Percentiles rank a stretch among this genome's conserved stretches.
phyloP scores from a whole-genome alignment of 1,140 invertebrate genomes.

The Zaprionus lachaisei region DNA sequence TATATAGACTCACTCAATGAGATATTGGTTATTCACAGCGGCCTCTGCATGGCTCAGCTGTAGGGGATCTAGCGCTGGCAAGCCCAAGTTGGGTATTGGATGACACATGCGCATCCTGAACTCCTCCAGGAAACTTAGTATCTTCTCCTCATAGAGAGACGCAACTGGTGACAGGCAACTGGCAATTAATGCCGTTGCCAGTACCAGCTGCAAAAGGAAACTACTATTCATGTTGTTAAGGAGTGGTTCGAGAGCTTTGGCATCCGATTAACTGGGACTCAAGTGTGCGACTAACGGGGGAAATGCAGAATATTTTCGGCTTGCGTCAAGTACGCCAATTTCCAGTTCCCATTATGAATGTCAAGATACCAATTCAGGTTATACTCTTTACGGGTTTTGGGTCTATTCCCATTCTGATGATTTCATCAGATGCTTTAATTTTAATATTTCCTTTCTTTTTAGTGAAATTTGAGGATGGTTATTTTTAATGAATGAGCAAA shows the following conservation, averaged over 20 bases:
- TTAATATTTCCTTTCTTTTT: background rate
- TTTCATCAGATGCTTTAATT: background rate
- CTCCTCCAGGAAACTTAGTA: conserved; percentile 60
- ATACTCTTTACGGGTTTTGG: conserved; percentile 3
- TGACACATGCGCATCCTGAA: conserved; percentile 75
- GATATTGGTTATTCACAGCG: conserved; percentile 65
- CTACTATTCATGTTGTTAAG: conserved; percentile 18
- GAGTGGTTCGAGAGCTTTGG: background rate
- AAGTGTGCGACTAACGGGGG: conserved; percentile 38
- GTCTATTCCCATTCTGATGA: background rate
- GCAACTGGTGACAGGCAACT: conserved; percentile 38
- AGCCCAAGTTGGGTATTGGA: conserved; percentile 72
- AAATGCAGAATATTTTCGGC: background rate
- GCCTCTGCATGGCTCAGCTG: conserved; percentile 42
- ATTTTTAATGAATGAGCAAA: no score
- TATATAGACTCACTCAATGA: conserved; percentile 64
- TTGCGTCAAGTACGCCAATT: conserved; percentile 58
- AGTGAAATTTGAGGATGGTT: background rate
- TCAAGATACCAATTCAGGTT: conserved; percentile 54
- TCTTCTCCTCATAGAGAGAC: conserved; percentile 48
- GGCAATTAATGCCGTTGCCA: conserved; percentile 46
- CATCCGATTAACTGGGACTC: conserved; percentile 28
- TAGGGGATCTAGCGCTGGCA: conserved; percentile 74
- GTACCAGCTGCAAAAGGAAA: conserved; percentile 24
- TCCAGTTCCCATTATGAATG: conserved; percentile 39